phyloP scores from a whole-genome alignment of 2,113 vertebrate genomes.

The Phalacrocorax pelagicus region DNA sequence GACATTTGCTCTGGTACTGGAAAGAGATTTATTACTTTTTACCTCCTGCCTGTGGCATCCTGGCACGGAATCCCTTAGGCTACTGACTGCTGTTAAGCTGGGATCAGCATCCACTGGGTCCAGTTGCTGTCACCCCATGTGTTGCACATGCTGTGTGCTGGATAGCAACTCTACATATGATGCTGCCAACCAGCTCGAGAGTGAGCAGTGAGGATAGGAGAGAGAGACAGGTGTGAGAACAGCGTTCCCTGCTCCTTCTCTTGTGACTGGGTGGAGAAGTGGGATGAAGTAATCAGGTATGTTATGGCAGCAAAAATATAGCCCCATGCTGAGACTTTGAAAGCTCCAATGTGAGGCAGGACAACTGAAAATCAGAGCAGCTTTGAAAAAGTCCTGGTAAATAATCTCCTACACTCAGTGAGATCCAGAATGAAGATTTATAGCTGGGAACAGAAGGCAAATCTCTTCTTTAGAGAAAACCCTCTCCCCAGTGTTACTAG shows the following conservation, averaged over 20 bases:
- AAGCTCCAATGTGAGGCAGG: not conserved
- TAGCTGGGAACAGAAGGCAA: not conserved
- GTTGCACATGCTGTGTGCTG: too few species aligned
- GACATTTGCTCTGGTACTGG: not conserved
- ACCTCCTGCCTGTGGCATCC: not conserved
- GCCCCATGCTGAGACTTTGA: accelerated
- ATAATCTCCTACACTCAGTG: not conserved
- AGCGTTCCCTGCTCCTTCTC: not conserved
- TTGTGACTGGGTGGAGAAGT: not conserved
- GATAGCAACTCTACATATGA: not conserved
- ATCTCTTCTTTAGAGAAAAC: not conserved
- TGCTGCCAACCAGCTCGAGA: not conserved
- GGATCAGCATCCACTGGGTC: not conserved
- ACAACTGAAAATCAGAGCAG: not conserved
- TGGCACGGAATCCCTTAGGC: accelerated
- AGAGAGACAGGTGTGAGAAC: not conserved
- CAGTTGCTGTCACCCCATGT: not conserved
- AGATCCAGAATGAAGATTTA: not conserved
- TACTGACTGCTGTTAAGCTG: not conserved
- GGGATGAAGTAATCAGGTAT: accelerated
- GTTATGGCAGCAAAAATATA: not conserved
- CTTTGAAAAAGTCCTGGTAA: not conserved
- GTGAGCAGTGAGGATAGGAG: not conserved
- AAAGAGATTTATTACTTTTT: not conserved
- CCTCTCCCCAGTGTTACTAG: accelerated